Evolutionary conservation across 2,888 invertebrate genomes (phyloP).

Genomic region (Melanchra persicariae): DNA sequence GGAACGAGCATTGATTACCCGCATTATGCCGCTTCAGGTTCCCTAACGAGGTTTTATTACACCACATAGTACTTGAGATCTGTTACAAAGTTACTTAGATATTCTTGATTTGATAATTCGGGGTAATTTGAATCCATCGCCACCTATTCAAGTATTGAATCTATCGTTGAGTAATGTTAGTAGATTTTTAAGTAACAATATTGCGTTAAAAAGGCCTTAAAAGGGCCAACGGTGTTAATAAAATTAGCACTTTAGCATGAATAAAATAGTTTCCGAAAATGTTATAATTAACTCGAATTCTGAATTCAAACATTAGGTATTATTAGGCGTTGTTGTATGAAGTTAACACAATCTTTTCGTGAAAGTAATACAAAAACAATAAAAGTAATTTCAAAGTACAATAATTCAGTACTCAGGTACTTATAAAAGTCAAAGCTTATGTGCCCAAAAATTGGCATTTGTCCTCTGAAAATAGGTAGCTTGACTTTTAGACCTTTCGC

Average conservation of each 20-base stretch:
- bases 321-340: neutral
- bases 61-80: neutral
- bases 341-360: neutral
- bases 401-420: conserved; percentile 27
- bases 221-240: too few relatives aligned
- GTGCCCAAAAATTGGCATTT: conserved; percentile 29
- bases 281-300: too few relatives aligned
- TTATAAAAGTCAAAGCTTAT: conserved; percentile 27
- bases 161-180: too few relatives aligned
- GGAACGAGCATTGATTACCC: neutral
- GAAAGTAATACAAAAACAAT: conserved; percentile 23
- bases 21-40: neutral
- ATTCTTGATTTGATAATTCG: too few relatives aligned
- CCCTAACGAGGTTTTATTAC: neutral
- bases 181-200: too few relatives aligned
- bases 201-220: too few relatives aligned
- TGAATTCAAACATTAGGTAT: too few relatives aligned
- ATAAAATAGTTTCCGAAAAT: too few relatives aligned
- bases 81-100: neutral
- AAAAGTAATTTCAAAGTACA: conserved; percentile 42
- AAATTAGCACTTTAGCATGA: too few relatives aligned
- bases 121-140: too few relatives aligned
- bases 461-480: conserved; percentile 25
- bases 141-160: too few relatives aligned
- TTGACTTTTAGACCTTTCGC: conserved; percentile 53